phyloP scores from a whole-genome alignment of 2,797 vertebrate genomes.

The Enteromius treurensis region DNA sequence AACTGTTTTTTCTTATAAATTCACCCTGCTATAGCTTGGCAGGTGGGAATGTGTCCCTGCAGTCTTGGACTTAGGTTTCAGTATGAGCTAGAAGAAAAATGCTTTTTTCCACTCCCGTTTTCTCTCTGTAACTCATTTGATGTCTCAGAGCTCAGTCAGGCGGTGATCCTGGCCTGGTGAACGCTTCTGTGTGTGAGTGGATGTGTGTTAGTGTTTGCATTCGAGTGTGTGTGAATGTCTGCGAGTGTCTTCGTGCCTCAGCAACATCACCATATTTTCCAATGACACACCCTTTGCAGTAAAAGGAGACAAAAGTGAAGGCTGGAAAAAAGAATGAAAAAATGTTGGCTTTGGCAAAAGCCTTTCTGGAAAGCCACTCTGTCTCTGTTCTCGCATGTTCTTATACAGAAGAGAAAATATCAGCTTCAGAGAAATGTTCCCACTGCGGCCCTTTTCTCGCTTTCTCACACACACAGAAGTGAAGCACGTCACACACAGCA shows the following conservation, averaged over 20 bases:
- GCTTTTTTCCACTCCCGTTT: constrained; percentile 64
- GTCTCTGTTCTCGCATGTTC: constrained; percentile 40
- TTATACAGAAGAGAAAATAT: constrained; percentile 43
- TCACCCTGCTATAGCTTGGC: constrained; percentile 52
- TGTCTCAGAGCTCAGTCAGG: constrained; percentile 66
- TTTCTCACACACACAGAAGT: constrained; percentile 1
- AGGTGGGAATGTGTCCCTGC: constrained; percentile 71
- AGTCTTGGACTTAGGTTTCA: constrained; percentile 73
- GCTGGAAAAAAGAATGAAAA: constrained; percentile 52
- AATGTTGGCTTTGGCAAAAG: constrained; percentile 49
- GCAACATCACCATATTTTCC: constrained; percentile 60
- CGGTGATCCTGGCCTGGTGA: constrained; percentile 59
- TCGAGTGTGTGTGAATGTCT: constrained; percentile 28
- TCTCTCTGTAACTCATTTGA: constrained; percentile 70
- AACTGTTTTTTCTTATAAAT: constrained; percentile 8
- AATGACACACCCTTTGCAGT: constrained; percentile 50
- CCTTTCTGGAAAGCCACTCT: constrained; percentile 49
- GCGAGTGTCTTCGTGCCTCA: constrained; percentile 59
- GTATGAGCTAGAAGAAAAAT: constrained; percentile 62
- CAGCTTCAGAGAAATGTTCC: constrained; percentile 40
- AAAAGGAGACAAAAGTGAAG: constrained; percentile 60
- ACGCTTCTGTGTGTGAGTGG: constrained; percentile 6
- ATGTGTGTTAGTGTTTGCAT: constrained; percentile 38
- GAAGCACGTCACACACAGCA: constrained; percentile 21
- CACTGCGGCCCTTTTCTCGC: constrained; percentile 10